A percentile compares a stretch with the other conserved stretches of the same genome.
Conservation (phyloP, 2,797 vertebrate species). For the Scomberomorus guttatus region DNA sequence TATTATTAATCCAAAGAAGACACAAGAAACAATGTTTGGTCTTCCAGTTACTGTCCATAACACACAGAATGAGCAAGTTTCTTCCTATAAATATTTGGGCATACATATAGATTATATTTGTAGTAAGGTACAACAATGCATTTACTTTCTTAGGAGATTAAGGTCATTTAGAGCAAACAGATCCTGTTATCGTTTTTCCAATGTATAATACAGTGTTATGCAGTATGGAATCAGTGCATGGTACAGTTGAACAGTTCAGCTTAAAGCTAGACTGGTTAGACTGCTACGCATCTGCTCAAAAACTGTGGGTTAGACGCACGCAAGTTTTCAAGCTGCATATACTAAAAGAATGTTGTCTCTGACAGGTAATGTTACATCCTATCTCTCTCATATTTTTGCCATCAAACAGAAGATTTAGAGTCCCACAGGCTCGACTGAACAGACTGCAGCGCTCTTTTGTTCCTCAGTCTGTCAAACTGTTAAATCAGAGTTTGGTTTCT, state of each 20-base stretch:
- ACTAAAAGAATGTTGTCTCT: neutral
- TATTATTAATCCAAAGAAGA: neutral
- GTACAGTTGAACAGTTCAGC: no score
- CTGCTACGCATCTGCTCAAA: neutral
- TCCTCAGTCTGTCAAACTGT: conserved; percentile 6
- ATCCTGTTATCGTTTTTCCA: neutral
- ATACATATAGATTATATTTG: neutral
- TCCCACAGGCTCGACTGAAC: conserved; percentile 12
- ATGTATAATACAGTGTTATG: no score
- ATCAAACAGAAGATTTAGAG: conserved; percentile 18
- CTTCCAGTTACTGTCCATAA: neutral
- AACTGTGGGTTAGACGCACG: neutral
- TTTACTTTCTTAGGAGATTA: neutral
- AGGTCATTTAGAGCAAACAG: neutral
- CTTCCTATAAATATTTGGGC: neutral
- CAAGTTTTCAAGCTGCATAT: conserved; percentile 25
- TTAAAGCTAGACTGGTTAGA: neutral
- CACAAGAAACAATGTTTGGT: neutral
- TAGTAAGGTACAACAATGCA: neutral
- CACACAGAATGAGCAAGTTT: neutral
- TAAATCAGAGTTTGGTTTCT: no score
- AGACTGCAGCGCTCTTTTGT: conserved; percentile 1
- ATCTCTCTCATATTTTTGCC: neutral
- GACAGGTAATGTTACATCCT: neutral
- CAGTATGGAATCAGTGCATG: no score